Percentiles rank a stretch among this genome's conserved stretches.
phyloP scores from a whole-genome alignment of 2,888 invertebrate genomes.

The Itoplectis maculator region DNA sequence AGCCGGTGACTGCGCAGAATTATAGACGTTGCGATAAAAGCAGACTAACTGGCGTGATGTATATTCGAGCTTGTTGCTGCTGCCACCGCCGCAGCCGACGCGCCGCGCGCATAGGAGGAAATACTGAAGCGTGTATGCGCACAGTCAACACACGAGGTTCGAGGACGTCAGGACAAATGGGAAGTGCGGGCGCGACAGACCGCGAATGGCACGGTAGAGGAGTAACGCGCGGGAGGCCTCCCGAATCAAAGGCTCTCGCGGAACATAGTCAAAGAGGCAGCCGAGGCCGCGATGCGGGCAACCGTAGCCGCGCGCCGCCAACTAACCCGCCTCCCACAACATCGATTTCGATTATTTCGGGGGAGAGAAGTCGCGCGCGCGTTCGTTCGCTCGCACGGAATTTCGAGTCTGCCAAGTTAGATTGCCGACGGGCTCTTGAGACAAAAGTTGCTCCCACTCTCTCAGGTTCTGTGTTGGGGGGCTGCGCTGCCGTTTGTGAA shows the following conservation, averaged over 20 bases:
- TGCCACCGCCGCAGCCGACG: neutral
- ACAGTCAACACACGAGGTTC: neutral
- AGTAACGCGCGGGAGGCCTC: slow-evolving; percentile 46
- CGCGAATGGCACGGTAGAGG: slow-evolving; percentile 53
- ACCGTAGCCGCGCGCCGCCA: slow-evolving; percentile 27
- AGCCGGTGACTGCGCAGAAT: no score
- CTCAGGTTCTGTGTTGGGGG: neutral
- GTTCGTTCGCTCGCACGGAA: slow-evolving; percentile 52
- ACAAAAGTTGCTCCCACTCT: slow-evolving; percentile 67
- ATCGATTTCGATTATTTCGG: slow-evolving; percentile 59
- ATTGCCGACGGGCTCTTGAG: slow-evolving; percentile 69
- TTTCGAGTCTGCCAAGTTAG: slow-evolving; percentile 69
- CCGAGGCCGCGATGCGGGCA: neutral
- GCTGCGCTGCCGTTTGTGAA: slow-evolving; percentile 32
- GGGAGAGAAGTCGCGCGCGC: slow-evolving; percentile 41
- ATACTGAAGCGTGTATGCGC: neutral
- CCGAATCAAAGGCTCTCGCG: slow-evolving; percentile 61
- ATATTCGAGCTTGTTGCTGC: neutral
- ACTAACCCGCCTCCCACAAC: slow-evolving; percentile 29
- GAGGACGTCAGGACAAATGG: slow-evolving; percentile 27
- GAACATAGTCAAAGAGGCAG: slow-evolving; percentile 33
- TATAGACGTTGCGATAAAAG: neutral
- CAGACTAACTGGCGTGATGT: neutral
- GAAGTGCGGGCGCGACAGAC: slow-evolving; percentile 34
- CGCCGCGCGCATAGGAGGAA: neutral